phyloP scores from a whole-genome alignment of 2,797 vertebrate species.

The Sebastolobus alascanus region DNA sequence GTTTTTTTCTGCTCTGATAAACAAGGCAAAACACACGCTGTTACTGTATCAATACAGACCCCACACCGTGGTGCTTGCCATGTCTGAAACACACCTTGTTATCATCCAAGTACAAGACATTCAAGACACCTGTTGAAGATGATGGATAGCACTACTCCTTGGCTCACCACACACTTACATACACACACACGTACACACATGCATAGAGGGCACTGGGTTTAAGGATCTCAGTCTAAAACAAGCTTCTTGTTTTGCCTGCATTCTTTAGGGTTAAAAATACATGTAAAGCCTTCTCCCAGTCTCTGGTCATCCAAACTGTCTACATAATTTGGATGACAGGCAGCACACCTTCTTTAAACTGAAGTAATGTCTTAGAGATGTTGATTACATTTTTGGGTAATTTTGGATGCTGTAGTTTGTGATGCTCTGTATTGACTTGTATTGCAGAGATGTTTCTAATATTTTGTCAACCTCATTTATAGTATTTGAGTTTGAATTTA shows the following conservation, averaged over 20 bases:
- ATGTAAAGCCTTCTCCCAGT: neutral
- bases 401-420: neutral
- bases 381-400: neutral
- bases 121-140: constrained; percentile 51
- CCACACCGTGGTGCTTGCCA: constrained; percentile 1
- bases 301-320: constrained; percentile 27
- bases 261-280: constrained; percentile 42
- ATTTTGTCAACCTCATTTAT: neutral
- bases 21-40: constrained; percentile 24
- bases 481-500: too few species aligned
- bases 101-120: constrained; percentile 10
- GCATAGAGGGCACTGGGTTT: constrained; percentile 8
- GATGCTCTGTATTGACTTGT: neutral
- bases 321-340: neutral
- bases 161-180: constrained; percentile 19
- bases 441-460: neutral
- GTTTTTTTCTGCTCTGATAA: constrained; percentile 27
- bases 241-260: constrained; percentile 50
- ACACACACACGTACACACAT: neutral
- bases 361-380: neutral
- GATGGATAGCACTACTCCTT: constrained; percentile 10
- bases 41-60: constrained; percentile 35
- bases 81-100: constrained; percentile 5
- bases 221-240: constrained; percentile 43
- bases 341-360: neutral